These are phyloP conservation scores for Dasypogon diadema DNA, from an alignment of 2,888 invertebrate species.

Conservation along the genomic window DNA sequence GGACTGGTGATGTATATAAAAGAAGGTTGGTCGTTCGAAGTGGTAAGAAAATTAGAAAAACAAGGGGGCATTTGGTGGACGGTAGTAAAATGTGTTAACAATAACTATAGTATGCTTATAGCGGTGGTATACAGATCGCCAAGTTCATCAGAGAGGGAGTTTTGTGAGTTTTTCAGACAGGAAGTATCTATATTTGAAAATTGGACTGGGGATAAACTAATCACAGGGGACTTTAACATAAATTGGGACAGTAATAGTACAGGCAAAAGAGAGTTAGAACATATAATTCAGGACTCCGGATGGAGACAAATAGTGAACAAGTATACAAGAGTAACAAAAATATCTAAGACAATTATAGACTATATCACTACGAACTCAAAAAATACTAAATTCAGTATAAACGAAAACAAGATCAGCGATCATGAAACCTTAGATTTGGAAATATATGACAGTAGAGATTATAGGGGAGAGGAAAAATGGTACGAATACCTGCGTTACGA, in stretches of 20 bases:
- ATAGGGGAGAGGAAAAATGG: no score
- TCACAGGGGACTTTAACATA: background rate
- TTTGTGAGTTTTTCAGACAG: background rate
- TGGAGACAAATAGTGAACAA: no score
- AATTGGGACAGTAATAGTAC: background rate
- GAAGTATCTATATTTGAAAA: background rate
- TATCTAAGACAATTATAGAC: no score
- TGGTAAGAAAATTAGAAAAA: background rate
- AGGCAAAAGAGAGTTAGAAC: no score
- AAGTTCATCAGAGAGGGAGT: background rate
- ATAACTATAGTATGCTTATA: background rate
- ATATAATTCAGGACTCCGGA: no score
- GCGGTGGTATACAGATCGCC: background rate
- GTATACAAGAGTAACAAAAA: no score
- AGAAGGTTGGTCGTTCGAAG: background rate
- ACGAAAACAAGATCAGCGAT: no score
- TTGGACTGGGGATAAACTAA: background rate
- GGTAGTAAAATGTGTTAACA: background rate
- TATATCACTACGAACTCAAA: no score
- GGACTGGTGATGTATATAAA: background rate
- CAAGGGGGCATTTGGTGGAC: background rate
- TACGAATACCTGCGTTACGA: no score
- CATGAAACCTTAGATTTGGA: no score
- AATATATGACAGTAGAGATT: no score
- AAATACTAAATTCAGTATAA: no score